phyloP scores from a whole-genome alignment of 1,140 invertebrate genomes.

The Lamellibrachia luymesi region DNA sequence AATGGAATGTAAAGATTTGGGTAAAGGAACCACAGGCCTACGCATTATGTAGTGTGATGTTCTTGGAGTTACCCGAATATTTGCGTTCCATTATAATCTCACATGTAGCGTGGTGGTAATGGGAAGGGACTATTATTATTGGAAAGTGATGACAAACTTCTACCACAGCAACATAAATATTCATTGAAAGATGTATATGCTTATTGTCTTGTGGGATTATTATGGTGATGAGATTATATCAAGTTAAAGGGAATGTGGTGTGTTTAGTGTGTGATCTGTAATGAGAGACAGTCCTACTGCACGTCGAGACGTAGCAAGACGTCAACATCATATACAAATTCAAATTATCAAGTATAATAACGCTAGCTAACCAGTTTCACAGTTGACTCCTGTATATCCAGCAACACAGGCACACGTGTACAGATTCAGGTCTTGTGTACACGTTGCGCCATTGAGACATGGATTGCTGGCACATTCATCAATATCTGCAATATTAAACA shows the following conservation, averaged over 20 bases:
- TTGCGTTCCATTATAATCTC: too few species aligned
- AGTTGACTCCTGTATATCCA: slow-evolving; percentile 16
- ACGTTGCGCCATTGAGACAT: slow-evolving; percentile 19
- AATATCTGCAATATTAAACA: neutral
- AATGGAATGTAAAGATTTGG: too few species aligned
- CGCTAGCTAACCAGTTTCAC: slow-evolving; percentile 13
- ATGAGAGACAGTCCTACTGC: neutral
- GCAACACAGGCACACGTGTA: slow-evolving; percentile 21
- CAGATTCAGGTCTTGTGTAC: neutral
- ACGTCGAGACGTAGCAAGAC: neutral
- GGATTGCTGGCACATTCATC: slow-evolving; percentile 20
- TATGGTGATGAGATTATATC: neutral
- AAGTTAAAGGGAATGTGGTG: neutral
- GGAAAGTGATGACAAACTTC: too few species aligned
- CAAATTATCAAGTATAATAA: neutral
- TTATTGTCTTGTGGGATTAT: neutral
- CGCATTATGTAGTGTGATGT: too few species aligned
- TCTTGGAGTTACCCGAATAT: too few species aligned
- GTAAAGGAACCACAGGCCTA: too few species aligned
- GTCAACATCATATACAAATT: neutral
- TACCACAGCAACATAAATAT: too few species aligned
- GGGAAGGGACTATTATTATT: neutral
- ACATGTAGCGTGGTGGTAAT: too few species aligned
- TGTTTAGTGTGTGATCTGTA: neutral
- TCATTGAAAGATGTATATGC: neutral